phyloP scores from a whole-genome alignment of 2,797 vertebrate species.

The Sebastes itinus region DNA sequence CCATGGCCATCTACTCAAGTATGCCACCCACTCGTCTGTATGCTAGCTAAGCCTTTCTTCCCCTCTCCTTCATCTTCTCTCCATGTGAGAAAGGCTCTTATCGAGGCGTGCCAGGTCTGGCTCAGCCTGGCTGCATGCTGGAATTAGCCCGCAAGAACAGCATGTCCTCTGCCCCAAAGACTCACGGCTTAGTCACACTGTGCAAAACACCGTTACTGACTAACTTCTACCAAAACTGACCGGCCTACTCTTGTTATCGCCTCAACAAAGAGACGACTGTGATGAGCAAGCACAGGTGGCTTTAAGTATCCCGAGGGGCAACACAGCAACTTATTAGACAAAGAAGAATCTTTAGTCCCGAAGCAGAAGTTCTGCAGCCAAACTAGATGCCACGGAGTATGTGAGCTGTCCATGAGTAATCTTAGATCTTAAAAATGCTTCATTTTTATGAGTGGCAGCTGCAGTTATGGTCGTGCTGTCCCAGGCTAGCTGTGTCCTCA shows the following conservation, averaged over 20 bases:
- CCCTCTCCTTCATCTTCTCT: constrained; percentile 18
- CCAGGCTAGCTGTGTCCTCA: constrained; percentile 33
- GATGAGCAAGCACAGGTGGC: constrained; percentile 4
- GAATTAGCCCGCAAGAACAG: constrained; percentile 51
- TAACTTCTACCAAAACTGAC: neutral
- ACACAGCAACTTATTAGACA: neutral
- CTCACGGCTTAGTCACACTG: neutral
- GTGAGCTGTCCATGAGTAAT: constrained; percentile 28
- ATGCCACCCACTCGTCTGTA: neutral
- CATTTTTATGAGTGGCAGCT: constrained; percentile 70
- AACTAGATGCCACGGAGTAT: constrained; percentile 36
- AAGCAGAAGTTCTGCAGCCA: constrained; percentile 18
- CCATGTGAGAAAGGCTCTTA: constrained; percentile 40
- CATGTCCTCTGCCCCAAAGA: constrained; percentile 41
- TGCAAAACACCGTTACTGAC: neutral
- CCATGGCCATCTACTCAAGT: constrained; percentile 8
- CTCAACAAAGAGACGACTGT: neutral
- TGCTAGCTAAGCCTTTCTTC: constrained; percentile 27
- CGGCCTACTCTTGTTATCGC: neutral
- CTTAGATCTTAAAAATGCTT: constrained; percentile 37
- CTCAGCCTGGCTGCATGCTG: constrained; percentile 30
- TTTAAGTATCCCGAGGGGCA: neutral
- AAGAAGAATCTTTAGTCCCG: neutral
- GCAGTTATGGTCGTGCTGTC: constrained; percentile 15
- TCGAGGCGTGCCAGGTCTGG: constrained; percentile 33